Percentiles rank a stretch among this genome's conserved stretches.
Evolutionary conservation across 2,888 invertebrate genomes (phyloP).

Genomic region (Philonicus albiceps): DNA sequence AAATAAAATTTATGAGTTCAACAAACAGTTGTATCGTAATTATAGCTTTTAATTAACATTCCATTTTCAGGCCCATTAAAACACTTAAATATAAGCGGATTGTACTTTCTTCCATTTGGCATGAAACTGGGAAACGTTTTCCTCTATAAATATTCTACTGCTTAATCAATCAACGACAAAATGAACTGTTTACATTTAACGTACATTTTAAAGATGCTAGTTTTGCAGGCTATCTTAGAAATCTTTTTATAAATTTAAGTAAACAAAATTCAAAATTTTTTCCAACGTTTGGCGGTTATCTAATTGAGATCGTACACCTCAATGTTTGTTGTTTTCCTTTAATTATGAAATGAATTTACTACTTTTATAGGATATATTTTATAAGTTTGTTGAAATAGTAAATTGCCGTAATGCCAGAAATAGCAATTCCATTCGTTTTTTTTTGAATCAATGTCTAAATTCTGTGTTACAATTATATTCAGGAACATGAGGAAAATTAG

Average conservation of each 20-base stretch:
- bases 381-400: background rate
- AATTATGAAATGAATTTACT: background rate
- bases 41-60: background rate
- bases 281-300: background rate
- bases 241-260: background rate
- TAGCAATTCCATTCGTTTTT: background rate
- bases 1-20: background rate
- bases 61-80: background rate
- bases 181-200: background rate
- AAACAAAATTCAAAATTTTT: background rate
- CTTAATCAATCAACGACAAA: background rate
- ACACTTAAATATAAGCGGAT: background rate
- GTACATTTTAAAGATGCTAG: background rate
- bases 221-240: background rate
- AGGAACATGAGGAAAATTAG: no score
- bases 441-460: background rate
- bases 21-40: background rate
- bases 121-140: background rate
- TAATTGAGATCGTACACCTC: background rate
- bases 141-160: background rate
- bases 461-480: background rate
- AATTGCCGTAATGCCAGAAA: background rate
- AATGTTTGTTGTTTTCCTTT: background rate
- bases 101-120: background rate
- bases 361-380: background rate